phyloP scores from a whole-genome alignment of 2,888 invertebrate genomes.

The Pachycephus smyrnensis region DNA sequence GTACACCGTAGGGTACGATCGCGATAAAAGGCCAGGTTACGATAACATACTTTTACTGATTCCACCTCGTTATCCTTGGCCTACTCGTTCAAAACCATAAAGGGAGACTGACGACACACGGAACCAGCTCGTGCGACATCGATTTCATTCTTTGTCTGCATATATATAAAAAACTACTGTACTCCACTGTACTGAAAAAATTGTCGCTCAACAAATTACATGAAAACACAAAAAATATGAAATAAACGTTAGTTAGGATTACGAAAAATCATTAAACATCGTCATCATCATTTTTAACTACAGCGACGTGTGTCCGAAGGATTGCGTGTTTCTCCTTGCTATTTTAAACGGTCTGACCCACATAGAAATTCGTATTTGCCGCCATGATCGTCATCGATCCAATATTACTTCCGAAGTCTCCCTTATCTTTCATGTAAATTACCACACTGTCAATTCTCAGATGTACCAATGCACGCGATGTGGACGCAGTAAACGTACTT shows the following conservation, averaged over 20 bases:
- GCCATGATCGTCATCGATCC: conserved; percentile 17
- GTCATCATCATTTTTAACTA: too few relatives aligned
- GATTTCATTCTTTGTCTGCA: background rate
- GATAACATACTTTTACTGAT: conserved; percentile 2
- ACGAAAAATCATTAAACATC: too few relatives aligned
- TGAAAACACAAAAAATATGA: too few relatives aligned
- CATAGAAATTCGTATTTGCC: conserved; percentile 56
- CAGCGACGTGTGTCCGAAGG: background rate
- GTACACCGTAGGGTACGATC: background rate
- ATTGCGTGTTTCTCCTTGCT: conserved; percentile 25
- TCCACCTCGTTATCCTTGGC: conserved; percentile 35
- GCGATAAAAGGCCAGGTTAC: background rate
- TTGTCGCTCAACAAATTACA: too few relatives aligned
- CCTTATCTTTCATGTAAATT: too few relatives aligned
- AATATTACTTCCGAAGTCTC: too few relatives aligned
- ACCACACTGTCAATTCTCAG: too few relatives aligned
- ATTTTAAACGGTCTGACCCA: conserved; percentile 57
- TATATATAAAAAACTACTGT: too few relatives aligned
- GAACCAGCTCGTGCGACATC: conserved; percentile 12
- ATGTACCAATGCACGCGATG: too few relatives aligned
- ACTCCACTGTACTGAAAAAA: too few relatives aligned
- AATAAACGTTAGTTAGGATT: too few relatives aligned
- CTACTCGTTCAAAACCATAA: conserved; percentile 27
- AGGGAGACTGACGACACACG: conserved; percentile 14
- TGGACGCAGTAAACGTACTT: background rate